These are phyloP conservation scores for Agrotis ipsilon DNA, from an alignment of 2,888 invertebrate species.

Conservation along the genomic window DNA sequence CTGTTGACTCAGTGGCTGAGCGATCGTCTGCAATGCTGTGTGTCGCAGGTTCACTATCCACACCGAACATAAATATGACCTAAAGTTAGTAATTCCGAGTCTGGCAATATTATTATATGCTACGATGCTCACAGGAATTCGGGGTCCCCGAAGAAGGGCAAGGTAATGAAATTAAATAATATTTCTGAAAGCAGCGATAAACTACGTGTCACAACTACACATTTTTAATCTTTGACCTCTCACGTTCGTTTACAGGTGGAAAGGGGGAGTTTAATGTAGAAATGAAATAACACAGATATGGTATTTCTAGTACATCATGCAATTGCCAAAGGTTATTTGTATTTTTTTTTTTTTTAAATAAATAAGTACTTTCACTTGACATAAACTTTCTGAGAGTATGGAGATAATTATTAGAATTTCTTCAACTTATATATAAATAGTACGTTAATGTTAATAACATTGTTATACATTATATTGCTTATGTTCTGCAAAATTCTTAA, in stretches of 20 bases:
- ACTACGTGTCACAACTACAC: background rate
- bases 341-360: background rate
- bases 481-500: too few species aligned
- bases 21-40: too few species aligned
- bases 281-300: background rate
- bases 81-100: too few species aligned
- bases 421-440: too few species aligned
- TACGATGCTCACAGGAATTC: too few species aligned
- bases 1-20: too few species aligned
- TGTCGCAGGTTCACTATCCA: too few species aligned
- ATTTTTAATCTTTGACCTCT: slow-evolving; percentile 22
- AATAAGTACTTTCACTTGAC: background rate
- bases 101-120: too few species aligned
- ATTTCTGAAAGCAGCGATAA: background rate
- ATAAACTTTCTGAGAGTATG: background rate
- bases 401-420: background rate
- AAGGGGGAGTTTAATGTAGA: background rate
- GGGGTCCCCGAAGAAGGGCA: too few species aligned
- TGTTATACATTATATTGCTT: too few species aligned
- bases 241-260: background rate
- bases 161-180: background rate
- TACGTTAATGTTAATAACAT: too few species aligned
- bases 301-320: slow-evolving; percentile 1
- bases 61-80: too few species aligned
- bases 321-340: background rate